Evolutionary conservation across 2,888 invertebrate genomes (phyloP).

Genomic region (Cerastis leucographa): DNA sequence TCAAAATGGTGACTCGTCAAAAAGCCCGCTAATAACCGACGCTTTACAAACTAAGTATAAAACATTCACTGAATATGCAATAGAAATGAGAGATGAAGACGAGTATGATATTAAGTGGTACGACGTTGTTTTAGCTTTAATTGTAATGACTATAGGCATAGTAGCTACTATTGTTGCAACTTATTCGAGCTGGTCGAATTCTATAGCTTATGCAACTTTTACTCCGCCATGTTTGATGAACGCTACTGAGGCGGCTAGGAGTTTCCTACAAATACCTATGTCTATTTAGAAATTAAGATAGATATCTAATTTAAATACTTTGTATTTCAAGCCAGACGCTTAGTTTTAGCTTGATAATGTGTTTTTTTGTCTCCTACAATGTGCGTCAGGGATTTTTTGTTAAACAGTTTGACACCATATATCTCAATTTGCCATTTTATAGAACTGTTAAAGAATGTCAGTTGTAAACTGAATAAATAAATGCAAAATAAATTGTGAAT

Average conservation of each 20-base stretch:
- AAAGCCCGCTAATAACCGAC: constrained; percentile 74
- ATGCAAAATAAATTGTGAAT: no score
- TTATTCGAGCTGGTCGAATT: constrained; percentile 93
- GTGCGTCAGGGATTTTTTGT: no score
- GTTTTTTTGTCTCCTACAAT: background rate
- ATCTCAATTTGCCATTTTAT: background rate
- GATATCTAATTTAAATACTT: background rate
- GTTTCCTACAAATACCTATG: constrained; percentile 71
- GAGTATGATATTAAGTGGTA: constrained; percentile 82
- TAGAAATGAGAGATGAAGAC: constrained; percentile 63
- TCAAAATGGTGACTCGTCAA: constrained; percentile 70
- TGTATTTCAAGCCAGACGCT: background rate
- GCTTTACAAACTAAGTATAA: constrained; percentile 76
- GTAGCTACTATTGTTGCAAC: constrained; percentile 92
- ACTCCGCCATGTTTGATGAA: constrained; percentile 94
- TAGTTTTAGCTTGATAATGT: background rate
- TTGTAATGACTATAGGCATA: constrained; percentile 92
- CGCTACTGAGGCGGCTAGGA: constrained; percentile 87
- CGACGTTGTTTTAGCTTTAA: constrained; percentile 89
- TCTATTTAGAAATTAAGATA: constrained; percentile 23
- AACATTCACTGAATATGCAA: constrained; percentile 76
- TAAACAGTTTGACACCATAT: background rate
- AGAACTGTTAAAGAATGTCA: background rate
- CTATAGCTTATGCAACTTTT: constrained; percentile 92
- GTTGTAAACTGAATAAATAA: background rate